Base-by-base conservation (phyloP, 2,888 invertebrate species). In the Tetheella fluctuosa region DNA sequence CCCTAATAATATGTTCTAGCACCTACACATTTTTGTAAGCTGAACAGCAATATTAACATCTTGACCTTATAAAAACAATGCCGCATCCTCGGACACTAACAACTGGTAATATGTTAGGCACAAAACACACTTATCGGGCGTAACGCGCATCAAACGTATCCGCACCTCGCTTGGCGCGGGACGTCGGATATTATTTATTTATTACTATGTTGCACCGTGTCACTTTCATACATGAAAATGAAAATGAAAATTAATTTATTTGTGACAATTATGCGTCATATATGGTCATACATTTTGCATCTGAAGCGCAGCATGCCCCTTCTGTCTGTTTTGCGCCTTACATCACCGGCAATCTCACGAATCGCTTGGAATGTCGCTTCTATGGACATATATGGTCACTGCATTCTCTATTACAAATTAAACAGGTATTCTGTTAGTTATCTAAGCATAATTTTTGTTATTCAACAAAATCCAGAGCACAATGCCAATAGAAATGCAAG, bases 301-400 rank as follows among this genome's bases (percentile, higher is more conserved):
- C 13, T 3, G 13, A 7, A 13, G 34, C 13, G 34, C 34, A 2
- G 13, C 34, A 13, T 13, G 13, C 13, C 34, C 2, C 13, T 34
- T 13, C 3, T 13, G 13, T 13, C 13, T 34, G 34, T 34, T 13
- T 13, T 13, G 34, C 34, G 34, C 34, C 34, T 34, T 13, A 13
- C 34, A 7, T 34, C 34, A 34, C 34, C 13, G 34, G n/a, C 39
- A n/a, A 2, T n/a, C n/a, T 39, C 20, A 20, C 20, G 20, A 48
- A 48, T 48, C 48, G 48, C 10, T 48, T 48, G 20, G 48, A 48
- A 48, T 48, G 48, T 20, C 48, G 7, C 20, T 2, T 48, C 17
- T 17, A 17, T 17, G 7, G n/a, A 65, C 65, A 25, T 42, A 62
- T 72, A 69, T 63, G 64, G 65, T 63, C 64, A 73, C 64, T 55